Base-by-base conservation (phyloP, 1,140 invertebrate genomes). In the Musca domestica region DNA sequence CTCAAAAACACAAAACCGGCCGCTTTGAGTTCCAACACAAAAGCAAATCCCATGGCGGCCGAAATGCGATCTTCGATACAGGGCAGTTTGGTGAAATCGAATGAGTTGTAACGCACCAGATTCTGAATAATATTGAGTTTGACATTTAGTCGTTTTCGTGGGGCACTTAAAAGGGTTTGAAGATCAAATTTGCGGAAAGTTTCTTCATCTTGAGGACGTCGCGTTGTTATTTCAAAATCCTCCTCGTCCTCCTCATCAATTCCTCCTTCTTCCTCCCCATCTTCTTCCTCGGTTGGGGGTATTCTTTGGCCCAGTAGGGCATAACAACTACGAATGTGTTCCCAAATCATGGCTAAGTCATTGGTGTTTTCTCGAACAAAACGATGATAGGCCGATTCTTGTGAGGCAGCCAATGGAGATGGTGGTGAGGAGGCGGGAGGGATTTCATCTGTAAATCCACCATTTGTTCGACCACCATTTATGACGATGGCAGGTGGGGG, bases 21-120 rank as follows among this genome's bases (percentile, higher is more conserved):
- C 7, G 47, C n/a, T 25, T 67, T 20, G 5, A 70, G 48, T 67
- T 70, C 69, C 30, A 67, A 19, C 23, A 70, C 12, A 54, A 70
- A 70, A 19, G 30, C 19, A 46, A 67, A 67, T 34, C 64, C 65
- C 14, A 70, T 61, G 14, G 54, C 56, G 4, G 69, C 69, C 2
- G 22, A 3, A 0, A 34, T 9, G 17, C 64, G 56, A 23, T 41
- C 49, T 12, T 52, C 49, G 22, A 63, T 30, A 17, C 20, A 63
- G 19, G 20, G 10, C 3, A 6, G 20, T 30, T 69, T 69, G n/a
- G 34, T 58, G 22, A 69, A 20, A 51, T 69, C 46, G 22, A 69
- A 66, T 0, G 63, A 66, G 12, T 34, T 46, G 15, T 66, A 47
- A 2, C 52, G 22, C 6, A 69, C 61, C 10, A 69, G 66, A 27